phyloP scores from a whole-genome alignment of 2,113 vertebrate species.

The Manacus vitellinus region DNA sequence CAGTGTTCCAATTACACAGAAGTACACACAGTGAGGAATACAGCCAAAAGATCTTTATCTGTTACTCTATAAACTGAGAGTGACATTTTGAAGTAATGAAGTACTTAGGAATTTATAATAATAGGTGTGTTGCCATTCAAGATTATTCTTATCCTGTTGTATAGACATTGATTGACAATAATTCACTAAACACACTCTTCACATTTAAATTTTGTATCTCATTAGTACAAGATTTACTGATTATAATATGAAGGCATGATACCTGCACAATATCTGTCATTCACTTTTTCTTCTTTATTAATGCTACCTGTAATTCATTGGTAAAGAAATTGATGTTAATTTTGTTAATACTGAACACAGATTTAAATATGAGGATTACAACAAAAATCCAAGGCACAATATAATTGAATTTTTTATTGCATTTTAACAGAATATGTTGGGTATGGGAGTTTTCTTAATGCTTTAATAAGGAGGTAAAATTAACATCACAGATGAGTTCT shows the following conservation, averaged over 20 bases:
- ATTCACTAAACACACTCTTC: slow-evolving; percentile 72
- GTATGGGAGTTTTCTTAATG: not conserved
- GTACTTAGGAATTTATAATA: slow-evolving; percentile 78
- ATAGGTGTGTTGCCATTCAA: slow-evolving; percentile 73
- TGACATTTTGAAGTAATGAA: slow-evolving; percentile 77
- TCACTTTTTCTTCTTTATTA: slow-evolving; percentile 65
- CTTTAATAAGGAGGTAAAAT: slow-evolving; percentile 36
- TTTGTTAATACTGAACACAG: slow-evolving; percentile 66
- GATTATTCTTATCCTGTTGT: slow-evolving; percentile 70
- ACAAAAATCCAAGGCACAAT: slow-evolving; percentile 48
- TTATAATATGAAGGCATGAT: slow-evolving; percentile 51
- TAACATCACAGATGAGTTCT: not conserved
- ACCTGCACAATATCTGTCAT: slow-evolving; percentile 50
- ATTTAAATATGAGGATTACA: slow-evolving; percentile 65
- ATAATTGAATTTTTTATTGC: slow-evolving; percentile 69
- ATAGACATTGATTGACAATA: slow-evolving; percentile 73
- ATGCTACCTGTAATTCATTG: slow-evolving; percentile 58
- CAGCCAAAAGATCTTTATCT: slow-evolving; percentile 70
- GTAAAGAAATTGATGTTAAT: slow-evolving; percentile 67
- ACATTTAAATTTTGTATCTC: slow-evolving; percentile 73
- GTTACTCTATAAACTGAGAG: slow-evolving; percentile 73
- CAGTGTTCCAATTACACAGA: slow-evolving; percentile 46
- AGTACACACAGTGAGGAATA: slow-evolving; percentile 21
- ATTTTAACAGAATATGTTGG: slow-evolving; percentile 42
- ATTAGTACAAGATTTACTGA: slow-evolving; percentile 74